Conservation (phyloP, 2,888 invertebrate species). For the Diadegma fenestrale region DNA sequence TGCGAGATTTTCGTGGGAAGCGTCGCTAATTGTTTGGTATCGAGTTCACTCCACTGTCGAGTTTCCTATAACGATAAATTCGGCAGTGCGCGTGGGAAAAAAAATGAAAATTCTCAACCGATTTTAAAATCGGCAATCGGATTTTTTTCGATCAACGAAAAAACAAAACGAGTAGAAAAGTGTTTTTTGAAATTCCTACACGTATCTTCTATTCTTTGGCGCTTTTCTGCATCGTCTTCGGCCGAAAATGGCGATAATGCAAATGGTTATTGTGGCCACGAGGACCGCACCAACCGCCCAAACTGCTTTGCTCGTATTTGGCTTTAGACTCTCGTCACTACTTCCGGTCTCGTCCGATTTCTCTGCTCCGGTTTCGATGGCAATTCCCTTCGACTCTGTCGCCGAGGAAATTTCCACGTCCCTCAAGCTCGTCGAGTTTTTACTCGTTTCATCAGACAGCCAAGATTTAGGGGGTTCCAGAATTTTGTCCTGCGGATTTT, state of each 20-base stretch:
- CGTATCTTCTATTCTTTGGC: slow-evolving; percentile 83
- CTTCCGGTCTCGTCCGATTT: slow-evolving; percentile 28
- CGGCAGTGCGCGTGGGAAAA: background rate
- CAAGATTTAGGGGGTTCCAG: slow-evolving; percentile 33
- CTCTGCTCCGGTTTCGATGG: slow-evolving; percentile 16
- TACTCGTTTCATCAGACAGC: background rate
- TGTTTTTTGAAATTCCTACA: slow-evolving; percentile 68
- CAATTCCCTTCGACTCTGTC: slow-evolving; percentile 35
- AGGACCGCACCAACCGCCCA: slow-evolving; percentile 81
- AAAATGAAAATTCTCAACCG: slow-evolving; percentile 9
- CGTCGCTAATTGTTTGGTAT: slow-evolving; percentile 51
- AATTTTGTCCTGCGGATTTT: background rate
- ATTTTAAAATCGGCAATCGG: slow-evolving; percentile 16
- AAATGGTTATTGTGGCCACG: slow-evolving; percentile 78
- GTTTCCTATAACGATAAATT: slow-evolving; percentile 7
- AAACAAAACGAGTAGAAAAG: slow-evolving; percentile 20
- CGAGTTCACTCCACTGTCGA: slow-evolving; percentile 22
- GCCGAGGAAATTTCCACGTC: slow-evolving; percentile 36
- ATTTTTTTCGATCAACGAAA: slow-evolving; percentile 42
- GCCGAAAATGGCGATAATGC: slow-evolving; percentile 81
- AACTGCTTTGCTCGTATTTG: slow-evolving; percentile 79
- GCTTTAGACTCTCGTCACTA: slow-evolving; percentile 73
- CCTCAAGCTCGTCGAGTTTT: slow-evolving; percentile 20
- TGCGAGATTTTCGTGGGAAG: slow-evolving; percentile 23
- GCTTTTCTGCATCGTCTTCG: slow-evolving; percentile 80